Evolutionary conservation across 2,888 invertebrate genomes (phyloP).

Genomic region (Cheilosia vernalis): DNA sequence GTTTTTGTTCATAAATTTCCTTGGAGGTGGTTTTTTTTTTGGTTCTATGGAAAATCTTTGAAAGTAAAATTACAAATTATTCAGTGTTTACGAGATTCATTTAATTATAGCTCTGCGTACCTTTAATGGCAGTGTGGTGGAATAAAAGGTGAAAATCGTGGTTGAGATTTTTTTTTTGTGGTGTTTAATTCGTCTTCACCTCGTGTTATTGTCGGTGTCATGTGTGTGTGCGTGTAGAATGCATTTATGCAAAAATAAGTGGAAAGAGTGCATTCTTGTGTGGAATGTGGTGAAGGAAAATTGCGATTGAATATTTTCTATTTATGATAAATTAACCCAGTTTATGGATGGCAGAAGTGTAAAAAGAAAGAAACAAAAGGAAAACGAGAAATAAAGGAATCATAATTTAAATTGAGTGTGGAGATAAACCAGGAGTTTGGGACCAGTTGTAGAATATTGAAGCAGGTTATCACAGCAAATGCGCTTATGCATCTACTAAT

Average conservation of each 20-base stretch:
- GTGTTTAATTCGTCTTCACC: slow-evolving; percentile 49
- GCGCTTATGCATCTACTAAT: background rate
- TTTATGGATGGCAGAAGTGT: slow-evolving; percentile 20
- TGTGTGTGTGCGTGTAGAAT: slow-evolving; percentile 19
- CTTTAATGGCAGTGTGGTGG: slow-evolving; percentile 35
- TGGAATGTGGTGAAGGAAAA: slow-evolving; percentile 57
- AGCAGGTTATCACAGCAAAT: background rate
- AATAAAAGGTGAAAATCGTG: slow-evolving; percentile 37
- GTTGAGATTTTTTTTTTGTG: slow-evolving; percentile 14
- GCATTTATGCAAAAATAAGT: slow-evolving; percentile 61
- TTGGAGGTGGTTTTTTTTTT: background rate
- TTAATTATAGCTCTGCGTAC: slow-evolving; percentile 7
- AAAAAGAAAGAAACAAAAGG: slow-evolving; percentile 13
- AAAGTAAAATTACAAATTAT: background rate
- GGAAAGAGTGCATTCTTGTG: slow-evolving; percentile 63
- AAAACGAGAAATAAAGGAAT: slow-evolving; percentile 21
- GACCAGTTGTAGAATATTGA: slow-evolving; percentile 4
- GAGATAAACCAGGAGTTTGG: background rate
- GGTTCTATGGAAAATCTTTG: background rate
- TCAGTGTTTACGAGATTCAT: background rate
- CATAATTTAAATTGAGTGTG: background rate
- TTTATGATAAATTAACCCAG: slow-evolving; percentile 58
- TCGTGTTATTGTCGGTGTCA: slow-evolving; percentile 50
- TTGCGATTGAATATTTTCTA: slow-evolving; percentile 61
- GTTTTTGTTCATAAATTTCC: background rate